These are phyloP conservation scores for Mormyrops boulengeri DNA, from an alignment of 2,797 vertebrate species.

Conservation along the genomic window DNA sequence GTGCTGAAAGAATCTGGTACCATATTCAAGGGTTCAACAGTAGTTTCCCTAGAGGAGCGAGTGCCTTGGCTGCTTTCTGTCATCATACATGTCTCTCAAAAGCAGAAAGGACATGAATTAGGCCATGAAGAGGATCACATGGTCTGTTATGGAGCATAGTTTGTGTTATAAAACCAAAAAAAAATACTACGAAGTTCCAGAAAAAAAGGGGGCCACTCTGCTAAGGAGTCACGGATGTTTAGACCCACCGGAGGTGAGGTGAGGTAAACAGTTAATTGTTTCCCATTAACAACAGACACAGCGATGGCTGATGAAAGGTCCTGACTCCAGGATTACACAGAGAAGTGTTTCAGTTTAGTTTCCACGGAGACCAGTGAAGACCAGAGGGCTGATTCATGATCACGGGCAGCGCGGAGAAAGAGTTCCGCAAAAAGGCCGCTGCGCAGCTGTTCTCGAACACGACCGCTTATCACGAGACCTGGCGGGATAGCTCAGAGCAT, in stretches of 20 bases:
- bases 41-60: too few species aligned
- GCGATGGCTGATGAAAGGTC: not conserved
- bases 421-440: not conserved
- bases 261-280: not conserved
- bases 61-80: too few species aligned
- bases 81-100: too few species aligned
- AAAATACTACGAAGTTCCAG: not conserved
- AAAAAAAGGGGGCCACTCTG: not conserved
- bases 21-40: too few species aligned
- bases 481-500: not conserved
- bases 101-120: not conserved
- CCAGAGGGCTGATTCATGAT: not conserved
- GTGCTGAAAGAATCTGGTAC: too few species aligned
- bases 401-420: not conserved
- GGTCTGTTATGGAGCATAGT: not conserved
- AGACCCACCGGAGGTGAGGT: not conserved
- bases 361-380: not conserved
- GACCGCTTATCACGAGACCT: not conserved
- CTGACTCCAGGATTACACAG: not conserved
- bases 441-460: not conserved
- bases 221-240: not conserved
- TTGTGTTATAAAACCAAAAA: not conserved
- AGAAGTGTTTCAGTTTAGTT: not conserved
- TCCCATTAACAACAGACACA: not conserved
- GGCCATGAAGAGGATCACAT: not conserved